phyloP scores from a whole-genome alignment of 2,797 vertebrate species.

The Sebastes itinus region DNA sequence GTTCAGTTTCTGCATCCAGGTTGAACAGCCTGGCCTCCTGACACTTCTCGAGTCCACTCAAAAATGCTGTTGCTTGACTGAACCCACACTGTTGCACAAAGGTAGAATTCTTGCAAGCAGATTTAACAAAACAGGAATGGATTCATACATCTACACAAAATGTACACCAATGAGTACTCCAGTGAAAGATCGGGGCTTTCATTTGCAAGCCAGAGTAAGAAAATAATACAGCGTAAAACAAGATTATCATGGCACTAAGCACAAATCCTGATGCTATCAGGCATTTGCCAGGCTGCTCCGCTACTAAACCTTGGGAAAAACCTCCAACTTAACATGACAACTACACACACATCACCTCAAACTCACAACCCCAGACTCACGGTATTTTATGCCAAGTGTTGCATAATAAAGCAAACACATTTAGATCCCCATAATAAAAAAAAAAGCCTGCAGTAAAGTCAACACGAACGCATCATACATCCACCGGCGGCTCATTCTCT shows the following conservation, averaged over 20 bases:
- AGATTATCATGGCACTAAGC: conserved; percentile 45
- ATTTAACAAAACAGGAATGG: neutral
- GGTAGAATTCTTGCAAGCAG: neutral
- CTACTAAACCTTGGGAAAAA: conserved; percentile 37
- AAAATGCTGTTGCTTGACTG: neutral
- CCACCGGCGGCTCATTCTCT: conserved; percentile 41
- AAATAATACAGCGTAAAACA: conserved; percentile 57
- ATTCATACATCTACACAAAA: conserved; percentile 1
- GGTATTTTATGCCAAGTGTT: conserved; percentile 45
- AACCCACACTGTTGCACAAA: neutral
- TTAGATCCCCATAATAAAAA: conserved; percentile 48
- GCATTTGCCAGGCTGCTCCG: conserved; percentile 19
- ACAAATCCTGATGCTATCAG: conserved; percentile 57
- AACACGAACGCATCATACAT: conserved; percentile 54
- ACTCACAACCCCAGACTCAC: conserved; percentile 24
- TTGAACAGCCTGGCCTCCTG: conserved; percentile 26
- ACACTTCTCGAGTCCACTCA: conserved; percentile 12
- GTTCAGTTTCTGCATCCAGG: conserved; percentile 12
- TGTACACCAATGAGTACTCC: neutral
- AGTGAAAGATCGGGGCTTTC: conserved; percentile 29
- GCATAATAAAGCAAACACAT: conserved; percentile 59
- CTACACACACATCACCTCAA: conserved; percentile 22
- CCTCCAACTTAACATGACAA: conserved; percentile 20
- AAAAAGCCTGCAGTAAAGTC: conserved; percentile 51
- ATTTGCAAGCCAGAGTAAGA: conserved; percentile 21